Base-by-base conservation (phyloP, 35 echinoderm and acorn worm species). In the Apostichopus californicus region DNA sequence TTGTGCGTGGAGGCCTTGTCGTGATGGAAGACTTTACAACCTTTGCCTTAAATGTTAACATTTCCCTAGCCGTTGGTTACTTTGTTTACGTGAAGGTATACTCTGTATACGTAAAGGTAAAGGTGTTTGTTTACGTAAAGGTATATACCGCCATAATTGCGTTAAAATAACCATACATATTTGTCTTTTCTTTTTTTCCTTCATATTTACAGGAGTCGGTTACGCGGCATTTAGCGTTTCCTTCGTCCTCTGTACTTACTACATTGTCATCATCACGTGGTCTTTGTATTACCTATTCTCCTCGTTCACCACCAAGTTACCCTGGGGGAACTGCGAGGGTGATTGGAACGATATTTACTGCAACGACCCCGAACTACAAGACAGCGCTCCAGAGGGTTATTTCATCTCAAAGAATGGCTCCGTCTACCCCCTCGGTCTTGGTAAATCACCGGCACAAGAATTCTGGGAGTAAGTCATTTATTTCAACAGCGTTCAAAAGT, bases 391-490 rank as follows among this genome's bases (percentile, higher is more conserved):
- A 15, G 15, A 82, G 5, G 94, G 87, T 9, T 91, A 87, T 34
- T 95, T 95, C 87, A 54, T 77, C 25, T 90, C 92, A 21, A 94
- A 72, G 56, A 96, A 96, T 81, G 59, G 46, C 9, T 59, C 89
- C 22, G 6, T 65, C 54, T 87, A 80, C 91, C 88, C 79, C 28
- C 24, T 91, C 3, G 10, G n/a, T 18, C 6, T 91, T 4, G 94
- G 91, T 8, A 86, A 98, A 90, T 95, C 96, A 17, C 94, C 96
- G 23, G 94, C 96, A 34, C 91, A 95, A 34, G 90, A 98, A 75
- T 98, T 89, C 83, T 98, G 96, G 96, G 92, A 98, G 96, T 98
- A 95, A 98, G 96, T 96, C 12, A 15, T 46, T 46, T 46, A 46
- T 46, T 3, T 3, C 34, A 46, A 46, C 34, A 46, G 34, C 34